Conservation (phyloP, 2,113 vertebrate species). For the Tragelaphus imberbis region DNA sequence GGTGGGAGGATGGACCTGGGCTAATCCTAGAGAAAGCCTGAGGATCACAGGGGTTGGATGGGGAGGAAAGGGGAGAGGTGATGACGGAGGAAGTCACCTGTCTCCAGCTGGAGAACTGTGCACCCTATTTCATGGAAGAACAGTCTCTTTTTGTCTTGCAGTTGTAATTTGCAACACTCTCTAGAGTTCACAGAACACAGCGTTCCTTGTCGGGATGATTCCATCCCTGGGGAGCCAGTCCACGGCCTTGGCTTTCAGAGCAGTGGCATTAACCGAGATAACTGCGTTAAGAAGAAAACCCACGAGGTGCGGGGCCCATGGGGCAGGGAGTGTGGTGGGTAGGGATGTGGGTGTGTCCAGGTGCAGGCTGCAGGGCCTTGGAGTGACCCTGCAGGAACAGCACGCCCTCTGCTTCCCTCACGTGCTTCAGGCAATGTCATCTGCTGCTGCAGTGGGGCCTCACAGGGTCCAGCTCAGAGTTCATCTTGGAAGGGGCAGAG, state of each 20-base stretch:
- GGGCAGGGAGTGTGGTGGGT: not conserved
- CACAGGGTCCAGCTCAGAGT: not conserved
- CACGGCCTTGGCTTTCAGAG: not conserved
- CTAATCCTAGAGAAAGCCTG: not conserved
- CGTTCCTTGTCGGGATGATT: not conserved
- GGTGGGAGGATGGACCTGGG: not conserved
- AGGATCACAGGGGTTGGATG: not conserved
- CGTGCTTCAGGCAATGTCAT: no score
- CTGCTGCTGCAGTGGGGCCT: not conserved
- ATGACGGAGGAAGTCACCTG: not conserved
- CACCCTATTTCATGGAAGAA: not conserved
- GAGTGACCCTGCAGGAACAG: not conserved
- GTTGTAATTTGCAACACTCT: not conserved
- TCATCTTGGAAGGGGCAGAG: not conserved
- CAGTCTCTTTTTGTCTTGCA: not conserved
- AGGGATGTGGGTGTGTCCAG: not conserved
- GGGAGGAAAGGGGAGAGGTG: no score
- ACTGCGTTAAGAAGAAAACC: not conserved
- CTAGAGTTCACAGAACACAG: not conserved
- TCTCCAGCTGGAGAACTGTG: not conserved
- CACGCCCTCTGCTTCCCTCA: not conserved
- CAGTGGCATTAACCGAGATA: not conserved
- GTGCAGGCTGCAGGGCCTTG: not conserved
- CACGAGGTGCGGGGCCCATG: not conserved
- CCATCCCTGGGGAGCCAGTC: not conserved